Evolutionary conservation across 2,888 invertebrate genomes (phyloP).

Genomic region (Scaptomyza polygonia): DNA sequence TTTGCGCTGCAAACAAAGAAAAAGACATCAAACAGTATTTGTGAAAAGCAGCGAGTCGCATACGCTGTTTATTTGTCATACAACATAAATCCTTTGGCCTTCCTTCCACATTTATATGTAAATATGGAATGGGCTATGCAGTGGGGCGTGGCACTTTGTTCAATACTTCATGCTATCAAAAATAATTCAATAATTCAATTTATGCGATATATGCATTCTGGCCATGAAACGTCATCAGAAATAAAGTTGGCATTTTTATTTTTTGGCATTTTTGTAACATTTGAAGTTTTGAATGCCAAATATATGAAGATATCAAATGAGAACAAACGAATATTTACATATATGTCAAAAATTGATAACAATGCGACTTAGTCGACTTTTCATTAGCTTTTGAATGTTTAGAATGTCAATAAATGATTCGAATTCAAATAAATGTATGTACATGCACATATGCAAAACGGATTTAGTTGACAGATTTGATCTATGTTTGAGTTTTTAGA

Average conservation of each 20-base stretch:
- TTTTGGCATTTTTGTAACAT: conserved; percentile 12
- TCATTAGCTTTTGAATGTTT: conserved; percentile 25
- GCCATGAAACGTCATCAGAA: conserved; percentile 4
- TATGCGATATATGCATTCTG: conserved; percentile 55
- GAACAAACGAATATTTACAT: conserved; percentile 36
- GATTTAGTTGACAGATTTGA: conserved; percentile 1
- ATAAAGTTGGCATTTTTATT: not conserved
- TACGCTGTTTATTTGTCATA: conserved; percentile 55
- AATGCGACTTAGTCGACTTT: conserved; percentile 27
- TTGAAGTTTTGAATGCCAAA: conserved; percentile 36
- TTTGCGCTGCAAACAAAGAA: conserved; percentile 62
- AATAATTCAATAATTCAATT: conserved; percentile 79
- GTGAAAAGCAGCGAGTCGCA: conserved; percentile 21
- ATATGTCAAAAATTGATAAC: conserved; percentile 16
- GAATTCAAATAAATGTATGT: not conserved
- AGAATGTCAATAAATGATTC: conserved; percentile 2
- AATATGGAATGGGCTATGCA: conserved; percentile 24
- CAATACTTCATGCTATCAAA: conserved; percentile 51
- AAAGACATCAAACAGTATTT: conserved; percentile 57
- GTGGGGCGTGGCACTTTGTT: conserved; percentile 25
- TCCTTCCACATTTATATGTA: conserved; percentile 20
- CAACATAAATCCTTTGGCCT: conserved; percentile 47
- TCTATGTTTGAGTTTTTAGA: not conserved
- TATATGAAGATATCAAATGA: conserved; percentile 21
- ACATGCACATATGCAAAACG: not conserved